Conservation (phyloP, 1,140 invertebrate genomes). For the Lordiphosa clarofinis region DNA sequence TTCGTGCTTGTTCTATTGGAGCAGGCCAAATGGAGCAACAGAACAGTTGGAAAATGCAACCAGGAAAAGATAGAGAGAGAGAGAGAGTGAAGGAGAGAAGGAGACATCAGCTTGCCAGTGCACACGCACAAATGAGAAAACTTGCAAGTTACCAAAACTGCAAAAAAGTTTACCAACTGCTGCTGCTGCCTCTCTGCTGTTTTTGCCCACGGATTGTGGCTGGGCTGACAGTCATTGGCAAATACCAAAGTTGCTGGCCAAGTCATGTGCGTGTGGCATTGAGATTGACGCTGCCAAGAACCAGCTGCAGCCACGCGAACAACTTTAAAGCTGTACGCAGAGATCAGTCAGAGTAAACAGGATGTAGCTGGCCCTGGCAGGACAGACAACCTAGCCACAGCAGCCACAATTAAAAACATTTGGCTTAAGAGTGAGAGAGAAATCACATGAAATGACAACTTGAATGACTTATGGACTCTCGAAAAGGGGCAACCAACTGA, state of each 20-base stretch:
- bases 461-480: conserved; percentile 53
- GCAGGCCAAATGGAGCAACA: conserved; percentile 3
- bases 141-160: conserved; percentile 57
- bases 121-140: conserved; percentile 77
- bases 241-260: conserved; percentile 65
- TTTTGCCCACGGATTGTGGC: conserved; percentile 18
- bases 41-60: conserved; percentile 38
- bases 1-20: conserved; percentile 52
- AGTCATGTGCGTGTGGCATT: conserved; percentile 70
- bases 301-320: conserved; percentile 7
- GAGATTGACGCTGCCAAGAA: conserved; percentile 39
- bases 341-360: conserved; percentile 21
- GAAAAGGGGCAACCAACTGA: conserved; percentile 43
- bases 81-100: too few relatives aligned
- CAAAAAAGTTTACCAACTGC: conserved; percentile 54
- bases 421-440: conserved; percentile 1
- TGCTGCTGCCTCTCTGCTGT: conserved; percentile 10
- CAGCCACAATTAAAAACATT: conserved; percentile 8
- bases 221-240: conserved; percentile 26
- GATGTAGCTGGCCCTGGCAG: conserved; percentile 8
- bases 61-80: conserved; percentile 10
- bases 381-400: conserved; percentile 23
- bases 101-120: conserved; percentile 52
- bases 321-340: background rate
- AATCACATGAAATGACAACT: conserved; percentile 54